These are phyloP conservation scores for Isurus oxyrinchus DNA, from an alignment of 2,113 vertebrate genomes.

Conservation along the genomic window DNA sequence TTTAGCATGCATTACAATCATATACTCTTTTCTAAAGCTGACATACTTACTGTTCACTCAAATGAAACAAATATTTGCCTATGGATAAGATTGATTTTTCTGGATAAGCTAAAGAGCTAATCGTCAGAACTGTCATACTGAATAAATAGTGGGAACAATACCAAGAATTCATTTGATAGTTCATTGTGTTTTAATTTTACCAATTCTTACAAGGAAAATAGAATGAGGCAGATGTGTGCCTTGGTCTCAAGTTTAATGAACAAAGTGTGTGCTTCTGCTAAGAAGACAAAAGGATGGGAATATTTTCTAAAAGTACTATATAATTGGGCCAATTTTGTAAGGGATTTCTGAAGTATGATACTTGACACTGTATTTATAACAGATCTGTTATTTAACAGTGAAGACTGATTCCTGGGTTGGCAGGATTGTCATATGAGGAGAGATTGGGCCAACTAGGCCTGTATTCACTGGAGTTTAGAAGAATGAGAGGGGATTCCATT, in stretches of 20 bases:
- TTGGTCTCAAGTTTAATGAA: neutral
- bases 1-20: neutral
- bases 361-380: neutral
- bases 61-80: neutral
- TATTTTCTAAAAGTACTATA: neutral
- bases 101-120: neutral
- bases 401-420: neutral
- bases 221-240: neutral
- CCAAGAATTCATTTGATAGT: neutral
- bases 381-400: neutral
- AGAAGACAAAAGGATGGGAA: neutral
- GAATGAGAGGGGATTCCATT: too few relatives aligned
- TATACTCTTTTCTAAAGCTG: neutral
- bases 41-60: neutral
- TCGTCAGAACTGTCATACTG: neutral
- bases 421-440: too few relatives aligned
- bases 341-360: neutral
- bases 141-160: conserved; percentile 10
- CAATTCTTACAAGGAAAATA: neutral
- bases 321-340: neutral
- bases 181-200: neutral
- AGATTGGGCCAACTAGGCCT: too few relatives aligned
- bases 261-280: neutral
- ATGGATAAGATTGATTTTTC: conserved; percentile 9
- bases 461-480: too few relatives aligned